phyloP scores from a whole-genome alignment of 2,888 invertebrate species.

The Charanyca ferruginea region DNA sequence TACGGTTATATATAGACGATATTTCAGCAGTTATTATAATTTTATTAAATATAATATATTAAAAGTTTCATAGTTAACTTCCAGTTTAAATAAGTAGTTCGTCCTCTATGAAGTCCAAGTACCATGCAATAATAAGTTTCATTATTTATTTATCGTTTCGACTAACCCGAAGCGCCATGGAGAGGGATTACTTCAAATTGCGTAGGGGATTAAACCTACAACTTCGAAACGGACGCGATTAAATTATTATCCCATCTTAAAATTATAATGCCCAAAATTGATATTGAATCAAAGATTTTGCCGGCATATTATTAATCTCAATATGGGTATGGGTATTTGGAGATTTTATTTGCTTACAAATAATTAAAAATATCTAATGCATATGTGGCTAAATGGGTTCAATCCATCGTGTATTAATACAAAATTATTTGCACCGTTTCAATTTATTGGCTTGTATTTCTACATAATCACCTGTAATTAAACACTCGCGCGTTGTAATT shows the following conservation, averaged over 20 bases:
- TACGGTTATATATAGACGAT: too few species aligned
- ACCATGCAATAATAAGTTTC: slow-evolving; percentile 35
- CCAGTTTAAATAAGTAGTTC: slow-evolving; percentile 25
- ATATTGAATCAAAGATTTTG: slow-evolving; percentile 15
- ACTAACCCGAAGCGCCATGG: slow-evolving; percentile 28
- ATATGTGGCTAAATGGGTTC: too few species aligned
- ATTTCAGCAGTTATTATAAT: too few species aligned
- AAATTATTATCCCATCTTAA: slow-evolving; percentile 38
- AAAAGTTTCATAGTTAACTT: neutral
- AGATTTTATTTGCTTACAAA: slow-evolving; percentile 1
- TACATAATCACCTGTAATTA: too few species aligned
- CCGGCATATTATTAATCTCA: slow-evolving; percentile 9
- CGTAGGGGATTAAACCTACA: slow-evolving; percentile 53
- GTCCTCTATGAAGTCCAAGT: slow-evolving; percentile 5
- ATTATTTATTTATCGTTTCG: slow-evolving; percentile 55
- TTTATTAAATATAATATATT: too few species aligned
- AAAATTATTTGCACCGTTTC: too few species aligned
- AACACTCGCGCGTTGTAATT: too few species aligned
- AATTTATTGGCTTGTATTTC: too few species aligned
- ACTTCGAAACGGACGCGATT: slow-evolving; percentile 49
- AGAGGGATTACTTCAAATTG: slow-evolving; percentile 60
- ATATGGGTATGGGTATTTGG: neutral
- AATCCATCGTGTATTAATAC: too few species aligned
- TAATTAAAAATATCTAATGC: too few species aligned
- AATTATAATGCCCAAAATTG: slow-evolving; percentile 27